Base-by-base conservation (phyloP, 37 sponge, comb jelly and placozoan genomes). In the Haliclona indistincta region DNA sequence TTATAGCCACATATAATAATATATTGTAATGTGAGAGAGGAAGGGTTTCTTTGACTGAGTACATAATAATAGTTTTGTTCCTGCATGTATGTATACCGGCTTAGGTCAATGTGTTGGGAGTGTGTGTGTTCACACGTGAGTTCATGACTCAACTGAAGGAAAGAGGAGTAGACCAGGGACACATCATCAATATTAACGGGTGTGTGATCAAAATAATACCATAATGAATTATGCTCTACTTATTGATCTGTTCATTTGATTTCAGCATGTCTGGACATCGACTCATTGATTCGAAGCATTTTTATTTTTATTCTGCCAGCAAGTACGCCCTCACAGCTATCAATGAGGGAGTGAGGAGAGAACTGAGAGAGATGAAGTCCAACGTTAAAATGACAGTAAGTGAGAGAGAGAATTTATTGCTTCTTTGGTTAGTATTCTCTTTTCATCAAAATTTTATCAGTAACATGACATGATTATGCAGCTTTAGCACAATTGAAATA, bases 301-400 rank as follows among this genome's bases (percentile, higher is more conserved):
- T 22, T 38, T 73, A 77, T 43, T 92, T 92, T 70, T 92, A 92
- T 73, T 51, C 67, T 56, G 89, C 78, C 25, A 89, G 90, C 1
- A 94, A 94, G 63, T 73, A 54, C 71, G 95, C 95, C 36, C 87
- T 94, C 25, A 94, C 87, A 35, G 90, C 87, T 41, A 54, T 94
- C 19, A 86, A 87, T 37, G 95, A 94, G 61, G 87, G 84, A 0
- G 56, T 86, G 1, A 73, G 95, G 35, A 47, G 58, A 32, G 95
- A 94, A 45, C 76, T 94, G 74, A 81, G 90, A 52, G 81, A 82
- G 10, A 75, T 81, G 79, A 63, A 87, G 44, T 72, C 84, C 43
- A 64, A 75, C 5, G 66, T 84, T 43, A 84, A 65, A 72, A 81
- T 92, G 19, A 87, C 88, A 43, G 88, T 87, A 73, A 84, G 83